Conservation (phyloP, 1,140 invertebrate species). For the Laodelphax striatellus region DNA sequence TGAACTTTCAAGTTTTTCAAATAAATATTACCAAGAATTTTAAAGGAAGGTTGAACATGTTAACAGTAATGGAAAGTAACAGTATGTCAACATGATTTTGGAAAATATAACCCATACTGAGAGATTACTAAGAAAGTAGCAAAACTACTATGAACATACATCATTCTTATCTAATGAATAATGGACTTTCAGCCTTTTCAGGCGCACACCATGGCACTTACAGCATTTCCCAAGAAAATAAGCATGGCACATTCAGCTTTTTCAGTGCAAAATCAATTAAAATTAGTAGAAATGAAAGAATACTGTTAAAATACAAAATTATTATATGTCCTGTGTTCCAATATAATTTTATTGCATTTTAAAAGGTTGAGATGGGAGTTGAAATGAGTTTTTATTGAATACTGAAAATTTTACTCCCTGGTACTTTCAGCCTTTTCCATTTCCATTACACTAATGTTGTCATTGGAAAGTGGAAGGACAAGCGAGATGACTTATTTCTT, state of each 20-base stretch:
- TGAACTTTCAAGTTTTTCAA: not conserved
- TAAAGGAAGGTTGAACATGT: not conserved
- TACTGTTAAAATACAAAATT: not conserved
- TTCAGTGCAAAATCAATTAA: not conserved
- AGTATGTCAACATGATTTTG: not conserved
- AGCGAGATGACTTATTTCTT: not conserved
- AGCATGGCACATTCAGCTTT: conserved; percentile 1
- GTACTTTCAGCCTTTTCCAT: conserved; percentile 5
- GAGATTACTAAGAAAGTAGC: not conserved
- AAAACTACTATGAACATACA: not conserved
- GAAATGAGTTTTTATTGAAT: conserved; percentile 1
- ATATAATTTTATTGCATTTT: not conserved
- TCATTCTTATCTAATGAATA: not conserved
- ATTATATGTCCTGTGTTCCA: not conserved
- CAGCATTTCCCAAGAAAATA: not conserved
- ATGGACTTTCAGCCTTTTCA: conserved; percentile 2
- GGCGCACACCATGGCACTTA: not conserved
- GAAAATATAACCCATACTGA: not conserved
- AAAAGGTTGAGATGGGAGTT: not conserved
- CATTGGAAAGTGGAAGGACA: not conserved
- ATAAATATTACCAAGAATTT: not conserved
- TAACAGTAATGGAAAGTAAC: not conserved
- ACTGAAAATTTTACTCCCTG: conserved; percentile 4
- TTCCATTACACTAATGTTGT: not conserved
- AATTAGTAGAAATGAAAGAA: not conserved